Conservation (phyloP, 2,888 invertebrate species). For the Ecliptopera silaceata region DNA sequence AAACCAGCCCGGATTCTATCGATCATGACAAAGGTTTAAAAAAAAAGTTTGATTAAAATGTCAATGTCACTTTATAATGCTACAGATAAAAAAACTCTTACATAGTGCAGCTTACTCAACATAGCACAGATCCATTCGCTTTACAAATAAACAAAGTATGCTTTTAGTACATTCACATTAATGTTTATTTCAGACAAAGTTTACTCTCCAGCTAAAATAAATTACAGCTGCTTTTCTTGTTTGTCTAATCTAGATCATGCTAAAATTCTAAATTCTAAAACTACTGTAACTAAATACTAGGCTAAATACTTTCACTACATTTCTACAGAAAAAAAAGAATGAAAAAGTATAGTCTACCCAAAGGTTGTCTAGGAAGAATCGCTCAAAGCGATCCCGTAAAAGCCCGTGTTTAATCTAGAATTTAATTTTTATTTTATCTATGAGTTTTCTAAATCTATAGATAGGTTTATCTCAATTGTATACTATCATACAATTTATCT, state of each 20-base stretch:
- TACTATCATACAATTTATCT: neutral
- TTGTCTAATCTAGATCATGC: neutral
- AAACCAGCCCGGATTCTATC: no score
- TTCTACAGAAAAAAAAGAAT: neutral
- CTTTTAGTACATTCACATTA: conserved; percentile 8
- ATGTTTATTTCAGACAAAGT: conserved; percentile 12
- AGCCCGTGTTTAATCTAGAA: no score
- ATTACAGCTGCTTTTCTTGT: neutral
- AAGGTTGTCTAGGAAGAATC: no score
- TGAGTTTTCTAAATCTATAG: neutral
- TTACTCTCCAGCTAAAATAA: neutral
- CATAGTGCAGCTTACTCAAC: conserved; percentile 5
- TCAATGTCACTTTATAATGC: no score
- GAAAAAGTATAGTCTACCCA: no score
- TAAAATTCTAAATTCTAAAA: neutral
- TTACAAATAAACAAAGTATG: conserved; percentile 9
- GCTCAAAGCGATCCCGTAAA: no score
- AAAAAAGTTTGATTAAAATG: no score
- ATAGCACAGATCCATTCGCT: conserved; percentile 9
- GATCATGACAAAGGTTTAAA: no score
- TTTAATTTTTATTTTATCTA: no score
- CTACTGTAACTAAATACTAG: neutral
- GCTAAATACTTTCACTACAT: neutral
- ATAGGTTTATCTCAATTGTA: no score
- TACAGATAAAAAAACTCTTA: neutral